Base-by-base conservation (phyloP, 2,797 vertebrate species). In the Linurgus olivaceus region DNA sequence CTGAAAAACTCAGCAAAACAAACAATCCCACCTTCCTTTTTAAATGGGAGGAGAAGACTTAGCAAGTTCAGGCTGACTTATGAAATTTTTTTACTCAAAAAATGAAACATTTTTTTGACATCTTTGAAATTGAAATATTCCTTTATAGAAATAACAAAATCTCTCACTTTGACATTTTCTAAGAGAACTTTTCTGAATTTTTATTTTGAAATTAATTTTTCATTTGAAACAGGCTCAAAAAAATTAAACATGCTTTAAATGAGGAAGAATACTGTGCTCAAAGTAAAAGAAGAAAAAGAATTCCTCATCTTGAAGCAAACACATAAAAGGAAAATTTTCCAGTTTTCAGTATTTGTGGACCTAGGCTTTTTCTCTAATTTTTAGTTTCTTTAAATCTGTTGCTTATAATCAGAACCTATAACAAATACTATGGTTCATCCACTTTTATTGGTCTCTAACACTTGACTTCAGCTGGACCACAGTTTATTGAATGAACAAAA, bases 181-280 rank as follows among this genome's bases (percentile, higher is more conserved):
- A 73, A 66, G 18, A n/a, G 9, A 92, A 65, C 1, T 2, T 45
- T 84, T 85, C 13, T 58, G 15, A 63, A 55, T 51, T 74, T 88
- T 85, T 90, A 50, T 73, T 90, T 67, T 71, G 3, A 91, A 86
- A 44, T 65, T 55, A 33, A 25, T 87, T 81, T 93, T 78, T 74
- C 2, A 44, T 85, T 89, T 81, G 31, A 80, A 88, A 37, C 7
- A 35, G 6, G 35, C 17, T 63, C 28, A 83, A 80, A 63, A 63
- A 63, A 86, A 31, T 25, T 37, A 80, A 77, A 86, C 26, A n/a
- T 52, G 16, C 23, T 52, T 23, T 38, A 85, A 71, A 9, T 11
- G 1, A 6, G 10, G 5, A 31, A 63, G 29, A 73, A 78, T 35
- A 71, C 25, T 78, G 67, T 85, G 14, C 13, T 52, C 5, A 12